These are phyloP conservation scores for Pan troglodytes DNA, from an alignment of 2,113 vertebrate species.

Conservation along the genomic window NHGRI_mPanTro3-v2.1_pri NC_072401.2:107137501-107138000, in stretches of 20 bases:
- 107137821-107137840: neutral
- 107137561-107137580: no score
- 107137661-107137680: neutral
- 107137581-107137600: no score
- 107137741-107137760: neutral
- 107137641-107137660: neutral
- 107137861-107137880: constrained; percentile 8
- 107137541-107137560: no score
- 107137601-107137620: no score
- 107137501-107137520: neutral
- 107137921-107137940: neutral
- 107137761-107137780: neutral
- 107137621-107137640: no score
- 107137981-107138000: neutral
- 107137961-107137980: neutral
- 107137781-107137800: neutral
- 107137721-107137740: neutral
- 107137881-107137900: neutral
- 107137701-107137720: neutral
- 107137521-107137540: neutral
- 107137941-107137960: neutral
- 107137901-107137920: neutral
- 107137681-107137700: neutral
- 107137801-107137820: neutral
- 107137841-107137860: neutral